Evolutionary conservation across 2,113 vertebrate species (phyloP).

Genomic region (Haliaeetus leucogaster): DNA sequence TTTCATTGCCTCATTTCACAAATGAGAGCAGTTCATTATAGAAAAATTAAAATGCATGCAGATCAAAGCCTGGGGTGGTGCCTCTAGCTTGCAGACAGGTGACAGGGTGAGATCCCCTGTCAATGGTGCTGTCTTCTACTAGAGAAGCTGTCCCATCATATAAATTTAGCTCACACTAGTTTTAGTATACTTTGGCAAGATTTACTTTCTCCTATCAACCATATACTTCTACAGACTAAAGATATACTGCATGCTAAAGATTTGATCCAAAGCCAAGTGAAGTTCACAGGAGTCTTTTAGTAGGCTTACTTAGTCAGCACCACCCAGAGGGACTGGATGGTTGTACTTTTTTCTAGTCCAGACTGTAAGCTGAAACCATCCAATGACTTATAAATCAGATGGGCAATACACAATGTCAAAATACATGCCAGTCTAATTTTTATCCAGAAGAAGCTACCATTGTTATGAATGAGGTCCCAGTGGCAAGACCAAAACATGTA

Average conservation of each 20-base stretch:
- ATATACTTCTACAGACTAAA: neutral
- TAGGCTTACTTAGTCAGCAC: neutral
- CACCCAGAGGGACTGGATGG: neutral
- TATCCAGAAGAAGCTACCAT: neutral
- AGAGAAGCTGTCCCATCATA: neutral
- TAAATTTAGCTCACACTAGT: neutral
- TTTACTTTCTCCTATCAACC: neutral
- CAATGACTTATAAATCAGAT: neutral
- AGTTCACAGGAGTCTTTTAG: neutral
- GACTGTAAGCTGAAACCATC: neutral
- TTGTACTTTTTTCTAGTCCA: neutral
- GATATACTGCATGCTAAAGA: neutral
- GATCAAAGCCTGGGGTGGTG: neutral
- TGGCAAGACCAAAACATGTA: neutral
- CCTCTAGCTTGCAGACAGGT: neutral
- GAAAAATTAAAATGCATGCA: neutral
- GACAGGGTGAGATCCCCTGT: neutral
- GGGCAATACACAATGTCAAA: neutral
- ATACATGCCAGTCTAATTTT: neutral
- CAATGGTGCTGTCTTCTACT: neutral
- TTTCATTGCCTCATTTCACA: neutral
- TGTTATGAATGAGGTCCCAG: neutral
- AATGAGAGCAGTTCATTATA: neutral
- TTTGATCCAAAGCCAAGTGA: neutral
- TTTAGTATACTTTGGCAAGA: neutral